Conservation (phyloP, 2,888 invertebrate genomes). For the Melanchra persicariae region DNA sequence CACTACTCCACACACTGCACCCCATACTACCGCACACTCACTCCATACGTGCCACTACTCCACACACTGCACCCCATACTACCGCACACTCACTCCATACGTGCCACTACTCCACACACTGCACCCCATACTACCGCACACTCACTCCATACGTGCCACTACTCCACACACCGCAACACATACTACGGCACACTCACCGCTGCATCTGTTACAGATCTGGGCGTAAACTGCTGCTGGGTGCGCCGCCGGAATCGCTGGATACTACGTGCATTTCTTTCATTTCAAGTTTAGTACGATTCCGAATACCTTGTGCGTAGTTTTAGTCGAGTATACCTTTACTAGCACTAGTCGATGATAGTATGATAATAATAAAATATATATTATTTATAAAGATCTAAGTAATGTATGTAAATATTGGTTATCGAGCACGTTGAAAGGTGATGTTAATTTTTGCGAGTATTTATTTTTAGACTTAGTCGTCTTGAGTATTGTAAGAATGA, state of each 20-base stretch:
- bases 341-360: conserved; percentile 61
- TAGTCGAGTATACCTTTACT: conserved; percentile 60
- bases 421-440: conserved; percentile 55
- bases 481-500: conserved; percentile 57
- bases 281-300: conserved; percentile 37
- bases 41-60: conserved; percentile 26
- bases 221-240: conserved; percentile 60
- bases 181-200: background rate
- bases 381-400: conserved; percentile 51
- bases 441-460: conserved; percentile 66
- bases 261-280: conserved; percentile 23
- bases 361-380: conserved; percentile 48
- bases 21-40: background rate
- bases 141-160: background rate
- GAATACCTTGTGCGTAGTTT: conserved; percentile 60
- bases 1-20: conserved; percentile 71
- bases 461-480: conserved; percentile 66
- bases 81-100: background rate
- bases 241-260: conserved; percentile 16
- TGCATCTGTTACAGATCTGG: conserved; percentile 75
- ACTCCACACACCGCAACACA: background rate
- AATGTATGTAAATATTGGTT: conserved; percentile 68
- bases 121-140: background rate
- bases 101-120: conserved; percentile 20
- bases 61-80: too few species aligned